Evolutionary conservation across 2,888 invertebrate genomes (phyloP), one percentile per base, ranked within the genome.

Genomic region (Apomyelois bistriatella): DNA sequence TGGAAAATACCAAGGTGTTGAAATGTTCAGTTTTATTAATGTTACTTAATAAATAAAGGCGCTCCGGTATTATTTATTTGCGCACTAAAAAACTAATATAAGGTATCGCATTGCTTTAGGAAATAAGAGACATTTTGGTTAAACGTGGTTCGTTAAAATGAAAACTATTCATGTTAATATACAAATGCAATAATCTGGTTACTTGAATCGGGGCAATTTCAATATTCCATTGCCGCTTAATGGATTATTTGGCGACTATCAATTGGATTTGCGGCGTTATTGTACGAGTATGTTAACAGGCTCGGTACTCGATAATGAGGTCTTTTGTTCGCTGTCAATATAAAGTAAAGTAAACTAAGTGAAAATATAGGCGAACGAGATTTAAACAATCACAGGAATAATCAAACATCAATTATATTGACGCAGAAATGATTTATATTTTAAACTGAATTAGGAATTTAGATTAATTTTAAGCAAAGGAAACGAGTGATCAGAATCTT

Each of bases 191-290:
- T 40, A 1, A 40, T 40, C 10, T 5, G 38, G 8, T 10, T 12
- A 22, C 10, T 28, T 15, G 12, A 30, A 16, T 32, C 6, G 13
- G n/a, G 22, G 7, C 15, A 35, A 30, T 36, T 9, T 37, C 10
- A 42, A 32, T 42, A 36, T 35, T 51, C 16, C 10, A 36, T 41
- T 8, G 12, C 12, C n/a, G 28, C 13, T 32, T 28, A 37, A 28
- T 37, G 22, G 17, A 38, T 37, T 28, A 37, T 48, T 12, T 28
- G 30, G 15, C n/a, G 22, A 46, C 15, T 30, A 32, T 46, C 32
- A 46, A 46, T 46, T 46, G 32, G 10, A 46, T 46, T 46, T 32
- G 32, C 32, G 46, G 30, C 32, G 13, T 30, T 15, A 10, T 46
- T 22, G 7, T n/a, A n/a, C n/a, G n/a, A n/a, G n/a, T n/a, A 17